Percentiles rank a stretch among this genome's conserved stretches.
phyloP scores from a whole-genome alignment of 2,797 vertebrate species.

The Lycodopsis pacificus region DNA sequence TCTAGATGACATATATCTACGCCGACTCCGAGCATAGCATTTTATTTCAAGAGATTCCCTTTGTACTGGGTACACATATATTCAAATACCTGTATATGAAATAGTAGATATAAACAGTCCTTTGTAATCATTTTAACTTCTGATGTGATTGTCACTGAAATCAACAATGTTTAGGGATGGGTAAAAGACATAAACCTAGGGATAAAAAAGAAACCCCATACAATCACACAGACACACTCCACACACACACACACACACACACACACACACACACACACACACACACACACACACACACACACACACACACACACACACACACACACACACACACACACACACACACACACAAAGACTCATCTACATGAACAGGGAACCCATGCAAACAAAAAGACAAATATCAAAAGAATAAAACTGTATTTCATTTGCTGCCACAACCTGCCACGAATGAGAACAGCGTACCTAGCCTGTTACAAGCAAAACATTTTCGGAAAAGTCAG shows the following conservation, averaged over 20 bases:
- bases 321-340: background rate
- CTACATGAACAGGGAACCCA: background rate
- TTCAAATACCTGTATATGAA: background rate
- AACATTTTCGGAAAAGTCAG: slow-evolving; percentile 19
- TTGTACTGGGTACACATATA: background rate
- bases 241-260: background rate
- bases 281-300: background rate
- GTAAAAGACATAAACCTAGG: background rate
- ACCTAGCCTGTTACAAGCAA: background rate
- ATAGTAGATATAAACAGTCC: background rate
- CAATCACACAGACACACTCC: background rate
- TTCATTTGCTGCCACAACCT: slow-evolving; percentile 19
- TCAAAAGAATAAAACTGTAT: slow-evolving; percentile 13
- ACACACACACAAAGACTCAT: background rate
- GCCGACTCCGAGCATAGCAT: background rate
- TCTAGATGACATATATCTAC: slow-evolving; percentile 8
- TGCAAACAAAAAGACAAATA: slow-evolving; percentile 6
- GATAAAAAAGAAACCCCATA: background rate
- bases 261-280: background rate
- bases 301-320: background rate
- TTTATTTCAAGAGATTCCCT: slow-evolving; percentile 12
- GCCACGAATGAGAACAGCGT: slow-evolving; percentile 16
- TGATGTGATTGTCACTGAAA: background rate
- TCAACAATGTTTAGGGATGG: background rate
- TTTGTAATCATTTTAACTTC: slow-evolving; percentile 2